A percentile compares a stretch with the other conserved stretches of the same genome.
These are phyloP conservation scores for Masticophis lateralis DNA, from an alignment of 2,797 vertebrate genomes.

Conservation along the genomic window DNA sequence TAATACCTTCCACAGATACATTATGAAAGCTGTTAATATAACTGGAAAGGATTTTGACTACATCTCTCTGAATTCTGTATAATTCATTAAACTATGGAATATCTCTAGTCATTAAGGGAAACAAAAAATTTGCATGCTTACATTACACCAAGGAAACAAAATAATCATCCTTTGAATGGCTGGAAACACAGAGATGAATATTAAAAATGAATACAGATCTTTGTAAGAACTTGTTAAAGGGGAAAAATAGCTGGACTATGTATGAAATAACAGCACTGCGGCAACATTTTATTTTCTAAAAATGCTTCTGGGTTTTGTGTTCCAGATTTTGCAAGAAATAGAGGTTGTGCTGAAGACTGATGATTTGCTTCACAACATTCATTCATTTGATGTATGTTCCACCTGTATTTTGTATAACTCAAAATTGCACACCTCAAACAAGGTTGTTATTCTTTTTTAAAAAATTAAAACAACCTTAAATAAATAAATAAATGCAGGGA, in stretches of 20 bases:
- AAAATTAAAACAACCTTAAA: not conserved
- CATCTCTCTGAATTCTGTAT: conserved; percentile 34
- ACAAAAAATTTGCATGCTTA: conserved; percentile 26
- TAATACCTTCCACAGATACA: conserved; percentile 48
- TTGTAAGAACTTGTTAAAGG: not conserved
- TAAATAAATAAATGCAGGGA: not conserved
- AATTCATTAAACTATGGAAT: conserved; percentile 23
- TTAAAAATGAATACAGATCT: not conserved
- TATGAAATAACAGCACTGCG: not conserved
- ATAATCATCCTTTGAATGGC: not conserved
- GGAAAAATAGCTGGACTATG: not conserved
- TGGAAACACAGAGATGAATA: not conserved
- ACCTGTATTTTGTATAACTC: not conserved
- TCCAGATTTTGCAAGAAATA: not conserved
- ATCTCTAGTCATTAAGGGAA: conserved; percentile 35
- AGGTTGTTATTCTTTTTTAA: not conserved
- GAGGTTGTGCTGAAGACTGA: not conserved
- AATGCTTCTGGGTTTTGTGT: not conserved
- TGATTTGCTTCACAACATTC: not conserved
- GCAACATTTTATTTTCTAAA: not conserved
- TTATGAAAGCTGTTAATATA: conserved; percentile 56
- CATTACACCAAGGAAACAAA: not conserved
- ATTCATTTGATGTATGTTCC: not conserved
- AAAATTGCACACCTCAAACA: not conserved
- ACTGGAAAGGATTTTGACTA: conserved; percentile 40